phyloP scores from a whole-genome alignment of 2,797 vertebrate genomes.

The Coilia nasus region DNA sequence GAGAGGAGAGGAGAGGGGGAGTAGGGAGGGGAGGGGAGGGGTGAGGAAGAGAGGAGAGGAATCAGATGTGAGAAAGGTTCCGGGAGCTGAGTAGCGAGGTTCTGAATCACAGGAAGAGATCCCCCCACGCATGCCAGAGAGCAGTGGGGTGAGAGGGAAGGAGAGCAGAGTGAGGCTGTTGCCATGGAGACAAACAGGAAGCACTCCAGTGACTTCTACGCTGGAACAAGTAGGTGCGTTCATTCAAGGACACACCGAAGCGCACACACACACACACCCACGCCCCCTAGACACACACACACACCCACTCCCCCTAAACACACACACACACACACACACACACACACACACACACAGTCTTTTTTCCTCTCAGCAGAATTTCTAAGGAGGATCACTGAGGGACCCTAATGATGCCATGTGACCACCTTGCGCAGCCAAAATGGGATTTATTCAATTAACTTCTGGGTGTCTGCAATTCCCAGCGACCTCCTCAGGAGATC shows the following conservation, averaged over 20 bases:
- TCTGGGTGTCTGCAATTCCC: slow-evolving; percentile 14
- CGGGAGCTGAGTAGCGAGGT: not conserved
- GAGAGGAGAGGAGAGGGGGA: not conserved
- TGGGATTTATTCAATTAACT: slow-evolving; percentile 16
- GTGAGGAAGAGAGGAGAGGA: not conserved
- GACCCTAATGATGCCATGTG: slow-evolving; percentile 4
- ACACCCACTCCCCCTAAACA: slow-evolving; percentile 41
- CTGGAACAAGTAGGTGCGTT: slow-evolving; percentile 13
- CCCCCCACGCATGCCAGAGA: slow-evolving; percentile 17
- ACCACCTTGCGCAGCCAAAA: not conserved
- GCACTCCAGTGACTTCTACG: slow-evolving; percentile 13
- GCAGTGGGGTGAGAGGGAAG: not conserved
- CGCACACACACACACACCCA: slow-evolving; percentile 22
- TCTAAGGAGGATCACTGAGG: not conserved
- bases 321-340: slow-evolving; percentile 13
- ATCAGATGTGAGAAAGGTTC: slow-evolving; percentile 1
- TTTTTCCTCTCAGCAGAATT: slow-evolving; percentile 46
- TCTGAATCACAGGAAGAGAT: slow-evolving; percentile 21
- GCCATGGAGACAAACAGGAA: slow-evolving; percentile 42
- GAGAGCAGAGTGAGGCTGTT: slow-evolving; percentile 24
- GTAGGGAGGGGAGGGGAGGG: not conserved
- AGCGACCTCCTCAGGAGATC: not conserved
- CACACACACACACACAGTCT: not conserved
- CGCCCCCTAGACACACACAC: slow-evolving; percentile 50
- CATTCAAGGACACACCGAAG: slow-evolving; percentile 11